A percentile compares a stretch with the other conserved stretches of the same genome.
Conservation (phyloP, 2,797 vertebrate genomes). For the Eulemur albifrons region DNA sequence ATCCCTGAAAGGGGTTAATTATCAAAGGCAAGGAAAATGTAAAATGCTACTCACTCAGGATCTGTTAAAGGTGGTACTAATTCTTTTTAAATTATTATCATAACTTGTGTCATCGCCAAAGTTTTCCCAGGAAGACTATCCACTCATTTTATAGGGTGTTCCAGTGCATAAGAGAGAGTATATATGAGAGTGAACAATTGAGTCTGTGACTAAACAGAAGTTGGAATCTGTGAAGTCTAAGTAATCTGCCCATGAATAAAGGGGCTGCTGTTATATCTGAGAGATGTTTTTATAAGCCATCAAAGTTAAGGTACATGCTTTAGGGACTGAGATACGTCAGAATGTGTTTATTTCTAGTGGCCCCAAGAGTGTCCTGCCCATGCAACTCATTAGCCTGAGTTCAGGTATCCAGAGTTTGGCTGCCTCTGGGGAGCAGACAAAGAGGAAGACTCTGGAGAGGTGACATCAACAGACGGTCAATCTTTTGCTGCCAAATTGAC, state of each 20-base stretch:
- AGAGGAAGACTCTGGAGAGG: neutral
- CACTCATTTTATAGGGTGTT: neutral
- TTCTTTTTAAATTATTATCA: neutral
- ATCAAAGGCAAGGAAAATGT: neutral
- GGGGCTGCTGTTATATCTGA: neutral
- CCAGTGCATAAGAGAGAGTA: neutral
- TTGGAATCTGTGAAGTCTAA: neutral
- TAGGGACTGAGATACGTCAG: neutral
- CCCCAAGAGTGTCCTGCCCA: slow-evolving; percentile 25
- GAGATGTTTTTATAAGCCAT: neutral
- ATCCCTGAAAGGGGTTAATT: neutral
- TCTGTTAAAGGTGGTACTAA: neutral
- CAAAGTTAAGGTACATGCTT: neutral
- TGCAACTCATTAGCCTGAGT: slow-evolving; percentile 49
- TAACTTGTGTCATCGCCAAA: neutral
- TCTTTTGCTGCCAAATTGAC: neutral
- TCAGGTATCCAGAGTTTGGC: slow-evolving; percentile 1
- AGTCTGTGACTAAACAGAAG: neutral
- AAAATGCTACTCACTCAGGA: neutral
- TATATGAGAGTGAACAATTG: too few species aligned
- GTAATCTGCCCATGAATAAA: neutral
- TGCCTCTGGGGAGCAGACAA: neutral
- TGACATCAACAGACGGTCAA: neutral
- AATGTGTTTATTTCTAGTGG: neutral
- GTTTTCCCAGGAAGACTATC: neutral